phyloP scores from a whole-genome alignment of 2,797 vertebrate species.

The Hirundo rustica region DNA sequence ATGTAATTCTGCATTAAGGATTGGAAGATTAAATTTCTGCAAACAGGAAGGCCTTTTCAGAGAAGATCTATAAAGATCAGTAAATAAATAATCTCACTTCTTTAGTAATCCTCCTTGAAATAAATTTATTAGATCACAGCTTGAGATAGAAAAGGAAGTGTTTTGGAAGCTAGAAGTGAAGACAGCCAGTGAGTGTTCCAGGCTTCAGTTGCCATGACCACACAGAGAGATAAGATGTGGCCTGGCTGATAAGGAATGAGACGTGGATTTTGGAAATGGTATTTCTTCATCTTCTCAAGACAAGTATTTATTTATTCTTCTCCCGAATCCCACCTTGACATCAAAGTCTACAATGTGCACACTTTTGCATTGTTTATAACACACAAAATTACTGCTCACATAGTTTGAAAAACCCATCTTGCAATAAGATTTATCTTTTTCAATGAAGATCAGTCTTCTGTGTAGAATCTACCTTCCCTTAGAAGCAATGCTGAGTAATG shows the following conservation, averaged over 20 bases:
- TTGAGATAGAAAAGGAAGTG: not conserved
- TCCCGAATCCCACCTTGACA: not conserved
- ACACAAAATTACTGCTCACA: not conserved
- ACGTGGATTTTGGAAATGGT: not conserved
- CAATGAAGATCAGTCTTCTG: not conserved
- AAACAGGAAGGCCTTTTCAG: not conserved
- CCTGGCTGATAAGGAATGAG: not conserved
- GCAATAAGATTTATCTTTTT: not conserved
- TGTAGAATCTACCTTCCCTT: not conserved
- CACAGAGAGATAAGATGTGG: not conserved
- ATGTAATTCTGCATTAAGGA: not conserved
- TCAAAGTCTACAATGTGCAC: not conserved
- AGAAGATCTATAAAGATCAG: not conserved
- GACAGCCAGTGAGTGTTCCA: not conserved
- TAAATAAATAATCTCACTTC: not conserved
- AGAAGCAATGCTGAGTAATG: not conserved
- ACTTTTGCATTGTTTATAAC: not conserved
- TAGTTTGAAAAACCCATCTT: not conserved
- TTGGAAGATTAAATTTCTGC: not conserved
- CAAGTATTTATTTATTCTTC: not conserved
- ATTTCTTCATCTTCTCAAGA: not conserved
- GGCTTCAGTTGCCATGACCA: not conserved
- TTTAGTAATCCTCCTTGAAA: slow-evolving; percentile 5
- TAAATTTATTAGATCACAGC: not conserved
- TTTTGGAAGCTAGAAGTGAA: not conserved